Conservation (phyloP, 1,140 invertebrate species). For the Sycobia sp. region DNA sequence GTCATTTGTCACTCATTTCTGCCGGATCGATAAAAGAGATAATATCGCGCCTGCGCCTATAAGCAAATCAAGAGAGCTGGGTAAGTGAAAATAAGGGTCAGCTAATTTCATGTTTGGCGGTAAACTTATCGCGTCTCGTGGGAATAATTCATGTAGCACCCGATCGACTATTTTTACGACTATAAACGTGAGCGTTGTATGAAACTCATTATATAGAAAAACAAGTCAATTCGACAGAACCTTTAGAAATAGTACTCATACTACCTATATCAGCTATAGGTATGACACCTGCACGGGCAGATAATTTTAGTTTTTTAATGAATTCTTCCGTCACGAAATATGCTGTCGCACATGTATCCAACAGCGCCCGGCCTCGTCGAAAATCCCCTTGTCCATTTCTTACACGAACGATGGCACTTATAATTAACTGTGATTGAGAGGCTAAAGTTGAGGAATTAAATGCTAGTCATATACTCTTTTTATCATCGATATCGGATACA, state of each 20-base stretch:
- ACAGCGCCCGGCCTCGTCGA: neutral
- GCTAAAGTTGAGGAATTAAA: too few relatives aligned
- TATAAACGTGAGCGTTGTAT: neutral
- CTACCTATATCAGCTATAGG: neutral
- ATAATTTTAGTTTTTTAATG: neutral
- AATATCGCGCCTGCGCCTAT: too few relatives aligned
- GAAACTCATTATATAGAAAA: neutral
- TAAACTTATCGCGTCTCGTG: neutral
- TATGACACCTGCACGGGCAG: neutral
- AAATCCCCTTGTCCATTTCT: neutral
- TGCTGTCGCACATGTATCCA: conserved; percentile 12
- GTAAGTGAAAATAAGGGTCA: too few relatives aligned
- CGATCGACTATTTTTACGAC: neutral
- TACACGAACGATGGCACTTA: neutral
- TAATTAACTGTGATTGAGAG: neutral
- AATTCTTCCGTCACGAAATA: neutral
- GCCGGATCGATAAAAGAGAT: too few relatives aligned
- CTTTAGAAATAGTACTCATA: neutral
- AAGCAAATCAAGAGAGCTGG: too few relatives aligned
- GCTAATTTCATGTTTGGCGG: too few relatives aligned
- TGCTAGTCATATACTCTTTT: conserved; percentile 4
- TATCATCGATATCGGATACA: neutral
- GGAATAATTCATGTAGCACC: neutral
- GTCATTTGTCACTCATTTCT: too few relatives aligned
- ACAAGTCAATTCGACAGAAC: too few relatives aligned